Conservation (phyloP, 1,140 invertebrate species). For the Teleopsis dalmanni region DNA sequence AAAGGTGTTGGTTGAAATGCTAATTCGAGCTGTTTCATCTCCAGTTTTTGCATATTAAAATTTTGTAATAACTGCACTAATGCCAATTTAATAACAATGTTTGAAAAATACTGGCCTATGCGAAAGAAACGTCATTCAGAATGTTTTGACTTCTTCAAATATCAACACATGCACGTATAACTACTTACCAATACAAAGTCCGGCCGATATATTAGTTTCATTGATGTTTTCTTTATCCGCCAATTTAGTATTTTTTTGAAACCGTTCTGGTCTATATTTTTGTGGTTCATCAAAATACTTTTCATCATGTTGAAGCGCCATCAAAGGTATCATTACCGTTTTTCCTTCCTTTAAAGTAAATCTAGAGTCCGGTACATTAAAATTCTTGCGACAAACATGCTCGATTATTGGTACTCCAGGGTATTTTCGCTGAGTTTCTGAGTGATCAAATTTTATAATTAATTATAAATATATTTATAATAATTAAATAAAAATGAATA, state of each 20-base stretch:
- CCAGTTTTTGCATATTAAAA: slow-evolving; percentile 23
- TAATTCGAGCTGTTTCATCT: slow-evolving; percentile 15
- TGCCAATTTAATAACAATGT: slow-evolving; percentile 31
- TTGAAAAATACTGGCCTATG: slow-evolving; percentile 34
- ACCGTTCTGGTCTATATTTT: slow-evolving; percentile 50
- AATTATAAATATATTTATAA: too few relatives aligned
- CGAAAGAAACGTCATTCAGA: background rate
- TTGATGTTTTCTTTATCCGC: slow-evolving; percentile 14
- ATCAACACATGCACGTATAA: background rate
- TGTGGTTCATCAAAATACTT: slow-evolving; percentile 53
- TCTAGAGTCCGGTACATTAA: slow-evolving; percentile 22
- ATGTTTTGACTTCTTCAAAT: background rate
- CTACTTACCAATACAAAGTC: slow-evolving; percentile 28
- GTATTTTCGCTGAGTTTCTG: slow-evolving; percentile 47
- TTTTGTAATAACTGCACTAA: slow-evolving; percentile 27
- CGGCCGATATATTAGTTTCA: slow-evolving; percentile 27
- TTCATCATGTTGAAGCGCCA: slow-evolving; percentile 51
- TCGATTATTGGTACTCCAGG: slow-evolving; percentile 40
- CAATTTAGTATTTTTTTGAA: slow-evolving; percentile 28
- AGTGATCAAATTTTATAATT: slow-evolving; percentile 1
- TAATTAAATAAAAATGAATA: too few relatives aligned
- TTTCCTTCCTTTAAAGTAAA: slow-evolving; percentile 38
- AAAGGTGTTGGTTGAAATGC: slow-evolving; percentile 27
- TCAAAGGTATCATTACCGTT: slow-evolving; percentile 29
- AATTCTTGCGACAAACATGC: slow-evolving; percentile 29